phyloP scores from a whole-genome alignment of 2,888 invertebrate genomes.

The Orthosia gracilis region DNA sequence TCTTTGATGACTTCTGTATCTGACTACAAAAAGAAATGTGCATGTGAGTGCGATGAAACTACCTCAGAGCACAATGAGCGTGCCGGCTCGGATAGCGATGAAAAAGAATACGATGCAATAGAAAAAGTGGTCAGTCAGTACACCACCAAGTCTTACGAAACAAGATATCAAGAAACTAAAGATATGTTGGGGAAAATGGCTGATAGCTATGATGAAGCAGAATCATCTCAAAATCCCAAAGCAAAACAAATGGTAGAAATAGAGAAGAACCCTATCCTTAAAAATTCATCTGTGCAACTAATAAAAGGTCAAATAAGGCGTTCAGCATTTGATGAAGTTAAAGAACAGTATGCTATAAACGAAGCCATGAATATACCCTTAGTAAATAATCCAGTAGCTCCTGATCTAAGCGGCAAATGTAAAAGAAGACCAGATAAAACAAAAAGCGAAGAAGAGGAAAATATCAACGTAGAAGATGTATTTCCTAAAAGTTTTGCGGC shows the following conservation, averaged over 20 bases:
- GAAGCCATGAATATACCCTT: constrained; percentile 82
- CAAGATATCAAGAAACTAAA: constrained; percentile 85
- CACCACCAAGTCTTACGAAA: constrained; percentile 86
- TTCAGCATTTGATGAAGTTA: constrained; percentile 79
- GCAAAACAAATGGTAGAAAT: constrained; percentile 59
- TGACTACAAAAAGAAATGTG: constrained; percentile 72
- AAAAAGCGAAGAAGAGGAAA: constrained; percentile 60
- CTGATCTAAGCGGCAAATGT: constrained; percentile 71
- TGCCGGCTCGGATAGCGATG: constrained; percentile 70
- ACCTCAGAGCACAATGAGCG: constrained; percentile 54
- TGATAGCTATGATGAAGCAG: constrained; percentile 79
- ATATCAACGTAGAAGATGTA: constrained; percentile 68
- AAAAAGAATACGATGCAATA: constrained; percentile 82
- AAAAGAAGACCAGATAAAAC: constrained; percentile 57
- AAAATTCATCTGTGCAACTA: constrained; percentile 79
- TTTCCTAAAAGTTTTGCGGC: constrained; percentile 78
- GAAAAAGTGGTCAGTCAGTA: constrained; percentile 85
- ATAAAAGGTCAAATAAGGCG: constrained; percentile 75
- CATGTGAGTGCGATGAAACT: constrained; percentile 40
- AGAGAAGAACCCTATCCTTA: constrained; percentile 75
- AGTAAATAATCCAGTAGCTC: constrained; percentile 77
- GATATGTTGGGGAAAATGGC: constrained; percentile 85
- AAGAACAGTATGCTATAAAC: constrained; percentile 83
- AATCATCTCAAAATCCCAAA: constrained; percentile 47
- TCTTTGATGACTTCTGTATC: constrained; percentile 78